Evolutionary conservation across 2,113 vertebrate species (phyloP), one percentile per base, ranked within the genome.

Genomic region (Onychostoma macrolepis): DNA sequence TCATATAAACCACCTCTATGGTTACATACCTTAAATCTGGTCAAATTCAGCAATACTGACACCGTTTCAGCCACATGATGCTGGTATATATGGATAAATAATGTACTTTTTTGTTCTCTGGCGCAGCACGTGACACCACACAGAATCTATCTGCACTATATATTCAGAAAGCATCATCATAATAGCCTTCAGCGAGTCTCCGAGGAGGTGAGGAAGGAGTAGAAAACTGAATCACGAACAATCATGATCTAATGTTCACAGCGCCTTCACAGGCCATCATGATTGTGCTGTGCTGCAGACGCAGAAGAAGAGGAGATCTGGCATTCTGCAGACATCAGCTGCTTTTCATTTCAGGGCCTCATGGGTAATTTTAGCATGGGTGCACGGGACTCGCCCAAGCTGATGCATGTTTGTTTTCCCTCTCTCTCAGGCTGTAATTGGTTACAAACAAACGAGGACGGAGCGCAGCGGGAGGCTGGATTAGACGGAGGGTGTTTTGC

Each of bases 351-450:
- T 83, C 67, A 80, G 65, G 19, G 36, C 36, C 48, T 77, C 75
- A 53, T 78, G 56, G 81, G 48, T 36, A 43, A 69, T 74, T 48
- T 43, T 45, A 87, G 76, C 33, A 79, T 17, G n/a, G 67, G 58
- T 67, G 24, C 50, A 77, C n/a, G 13, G 63, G 80, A 69, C 36
- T 85, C 82, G 80, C 69, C 74, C 87, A 36, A 50, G 80, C 74
- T 45, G 12, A 45, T 77, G 72, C 28, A 63, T 87, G 88, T 86
- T 87, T 87, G 83, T 89, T 89, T 87, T 84, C 80, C 71, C 69
- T 83, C 71, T 56, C 58, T 67, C 58, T 67, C 50, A 26, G 61
- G 79, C 65, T 30, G 72, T 79, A 87, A 88, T 85, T 88, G 76
- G 76, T 63, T 69, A 85, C 83, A 88, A 85, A 88, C 83, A 82